Evolutionary conservation across 2,888 invertebrate species (phyloP), one percentile per base, ranked within the genome.

Genomic region (Saturnia pavonia): DNA sequence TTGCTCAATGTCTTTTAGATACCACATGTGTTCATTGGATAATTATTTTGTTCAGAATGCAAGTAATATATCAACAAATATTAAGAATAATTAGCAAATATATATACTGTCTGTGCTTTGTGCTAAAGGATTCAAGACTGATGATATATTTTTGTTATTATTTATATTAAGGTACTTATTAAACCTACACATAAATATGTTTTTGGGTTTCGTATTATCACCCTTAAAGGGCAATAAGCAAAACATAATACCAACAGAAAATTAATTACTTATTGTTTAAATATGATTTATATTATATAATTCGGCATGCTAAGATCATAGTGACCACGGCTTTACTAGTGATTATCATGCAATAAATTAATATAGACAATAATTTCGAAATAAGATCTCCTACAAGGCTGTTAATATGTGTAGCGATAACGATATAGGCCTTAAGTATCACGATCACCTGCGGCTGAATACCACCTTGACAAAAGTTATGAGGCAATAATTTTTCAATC

Each of bases 361-460:
- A 79, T 80, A 78, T 78, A 78, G 82, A 82, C 81, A 82, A 78
- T 71, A 73, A 77, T 88, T 87, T 76, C 82, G 84, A 85, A 88
- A 88, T 79, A 79, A 83, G 81, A 85, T 78, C 80, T 78, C 71
- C 73, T 71, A 79, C 85, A 86, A 88, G 85, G 86, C 76, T 83
- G 71, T 72, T 54, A 70, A 72, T 70, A 75, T 72, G 68, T 57
- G 72, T 79, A 79, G 78, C 77, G 76, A 78, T 77, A 80, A 73
- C 81, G 76, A 81, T 78, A 83, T 80, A 81, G 80, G 78, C 78
- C 78, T 77, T 73, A 77, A 73, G 72, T 77, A 77, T 77, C 79
- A 81, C 75, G 77, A 81, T 79, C 76, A 82, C 85, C 81, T 76
- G 77, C 72, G 83, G 84, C 82, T 76, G 82, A 78, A 78, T 73